Evolutionary conservation across 2,797 vertebrate species (phyloP).

Genomic region (Muraenolepis orangiensis): DNA sequence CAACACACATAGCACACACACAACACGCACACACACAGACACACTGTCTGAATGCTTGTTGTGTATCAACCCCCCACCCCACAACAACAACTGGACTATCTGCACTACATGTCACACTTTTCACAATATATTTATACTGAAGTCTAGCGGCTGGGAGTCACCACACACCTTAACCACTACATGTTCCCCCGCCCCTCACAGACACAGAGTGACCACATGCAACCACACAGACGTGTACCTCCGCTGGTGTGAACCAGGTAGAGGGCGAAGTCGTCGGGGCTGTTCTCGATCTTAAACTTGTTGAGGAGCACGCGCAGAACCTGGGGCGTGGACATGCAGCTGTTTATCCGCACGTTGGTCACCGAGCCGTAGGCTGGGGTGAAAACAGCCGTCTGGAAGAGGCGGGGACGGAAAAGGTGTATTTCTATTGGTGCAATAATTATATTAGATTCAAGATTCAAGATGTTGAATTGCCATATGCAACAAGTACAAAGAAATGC

Average conservation of each 20-base stretch:
- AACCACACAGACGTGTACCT: constrained; percentile 64
- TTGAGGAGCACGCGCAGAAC: constrained; percentile 92
- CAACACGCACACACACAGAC: neutral
- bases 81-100: no score
- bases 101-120: no score
- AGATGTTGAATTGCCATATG: no score
- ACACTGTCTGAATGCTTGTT: neutral
- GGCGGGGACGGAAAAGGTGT: neutral
- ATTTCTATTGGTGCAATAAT: neutral
- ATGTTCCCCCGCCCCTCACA: neutral
- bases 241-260: constrained; percentile 92
- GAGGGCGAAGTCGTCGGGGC: constrained; percentile 86
- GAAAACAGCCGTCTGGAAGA: constrained; percentile 86
- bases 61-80: no score
- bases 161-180: no score
- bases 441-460: no score
- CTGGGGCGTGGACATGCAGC: constrained; percentile 90
- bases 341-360: constrained; percentile 95
- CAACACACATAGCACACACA: constrained; percentile 7
- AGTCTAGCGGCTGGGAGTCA: neutral
- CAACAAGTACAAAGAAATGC: no score
- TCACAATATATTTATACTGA: no score
- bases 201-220: constrained; percentile 19
- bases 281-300: constrained; percentile 98
- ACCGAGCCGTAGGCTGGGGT: constrained; percentile 87